phyloP scores from a whole-genome alignment of 2,888 invertebrate genomes.

The Oscheius myriophilus region DNA sequence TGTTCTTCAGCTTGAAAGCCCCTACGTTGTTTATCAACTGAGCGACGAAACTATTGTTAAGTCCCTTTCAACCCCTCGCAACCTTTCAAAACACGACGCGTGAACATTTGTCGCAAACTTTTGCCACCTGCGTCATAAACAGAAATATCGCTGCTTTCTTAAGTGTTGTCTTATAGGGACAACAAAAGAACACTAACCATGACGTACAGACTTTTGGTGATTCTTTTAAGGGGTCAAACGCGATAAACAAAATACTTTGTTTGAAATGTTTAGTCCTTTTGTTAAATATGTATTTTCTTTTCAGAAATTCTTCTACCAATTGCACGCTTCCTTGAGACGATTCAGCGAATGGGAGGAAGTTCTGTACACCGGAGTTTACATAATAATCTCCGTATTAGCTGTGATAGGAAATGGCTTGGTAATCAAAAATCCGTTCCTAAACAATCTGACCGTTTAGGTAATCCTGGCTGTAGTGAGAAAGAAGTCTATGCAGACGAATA shows the following conservation, averaged over 20 bases:
- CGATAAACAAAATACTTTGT: too few relatives aligned
- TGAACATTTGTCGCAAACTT: background rate
- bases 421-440: background rate
- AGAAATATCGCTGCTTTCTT: too few relatives aligned
- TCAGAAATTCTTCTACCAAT: constrained; percentile 33
- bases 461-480: constrained; percentile 80
- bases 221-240: too few relatives aligned
- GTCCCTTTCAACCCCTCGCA: too few relatives aligned
- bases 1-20: too few relatives aligned
- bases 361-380: constrained; percentile 64
- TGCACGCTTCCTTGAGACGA: constrained; percentile 61
- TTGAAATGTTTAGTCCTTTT: too few relatives aligned
- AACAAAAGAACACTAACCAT: too few relatives aligned
- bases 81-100: background rate
- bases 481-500: constrained; percentile 82
- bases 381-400: constrained; percentile 64
- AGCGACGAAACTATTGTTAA: too few relatives aligned
- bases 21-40: too few relatives aligned
- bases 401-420: constrained; percentile 68
- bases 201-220: background rate
- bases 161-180: background rate
- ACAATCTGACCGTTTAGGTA: constrained; percentile 40
- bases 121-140: background rate
- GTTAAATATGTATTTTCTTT: too few relatives aligned
- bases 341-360: constrained; percentile 64